Base-by-base conservation (phyloP, 1,140 invertebrate species). In the Saccostrea echinata region DNA sequence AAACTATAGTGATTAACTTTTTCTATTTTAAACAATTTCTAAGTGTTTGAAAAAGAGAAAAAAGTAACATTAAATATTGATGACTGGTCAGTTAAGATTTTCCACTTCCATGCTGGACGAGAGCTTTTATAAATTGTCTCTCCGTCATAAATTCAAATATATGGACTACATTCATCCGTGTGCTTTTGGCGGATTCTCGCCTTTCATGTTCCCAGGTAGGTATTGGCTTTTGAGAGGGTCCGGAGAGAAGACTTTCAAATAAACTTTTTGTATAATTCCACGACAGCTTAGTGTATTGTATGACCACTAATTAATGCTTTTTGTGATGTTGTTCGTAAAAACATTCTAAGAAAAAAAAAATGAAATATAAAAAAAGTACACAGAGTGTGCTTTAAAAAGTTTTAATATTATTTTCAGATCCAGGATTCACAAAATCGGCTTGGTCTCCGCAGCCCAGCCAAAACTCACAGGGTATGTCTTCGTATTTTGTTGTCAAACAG, bases 391-490 rank as follows among this genome's bases (percentile, higher is more conserved):
- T 43, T 43, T 6, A 6, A 43, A 43, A 43, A 6, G 6, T 43
- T 43, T 43, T 8, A 8, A 43, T 43, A 43, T 43, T 43, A 43
- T 61, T 86, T 89, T n/a, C 64, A 89, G 88, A 89, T 81, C 88
- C 85, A n/a, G 88, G 88, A 21, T 89, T 89, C 57, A 33, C 85
- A 6, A 89, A 89, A 57, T 89, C 88, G 51, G 64, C 86, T 1
- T 89, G 88, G 88, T 52, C 88, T 3, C 83, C 88, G 6, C 88
- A 84, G 33, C 82, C 88, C 13, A 86, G 85, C n/a, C 83, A 85
- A 81, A 21, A 85, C 18, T 76, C 85, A 35, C 88, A 89, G 84
- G 88, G 88, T 89, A 86, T 24, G 43, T n/a, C 13, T 24, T 4
- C 18, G 11, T 52, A 11, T n/a, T 52, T 13, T 51, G 13, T 6